These are phyloP conservation scores for Coptotermes formosanus DNA, from an alignment of 1,140 invertebrate genomes.

Conservation along the genomic window DNA sequence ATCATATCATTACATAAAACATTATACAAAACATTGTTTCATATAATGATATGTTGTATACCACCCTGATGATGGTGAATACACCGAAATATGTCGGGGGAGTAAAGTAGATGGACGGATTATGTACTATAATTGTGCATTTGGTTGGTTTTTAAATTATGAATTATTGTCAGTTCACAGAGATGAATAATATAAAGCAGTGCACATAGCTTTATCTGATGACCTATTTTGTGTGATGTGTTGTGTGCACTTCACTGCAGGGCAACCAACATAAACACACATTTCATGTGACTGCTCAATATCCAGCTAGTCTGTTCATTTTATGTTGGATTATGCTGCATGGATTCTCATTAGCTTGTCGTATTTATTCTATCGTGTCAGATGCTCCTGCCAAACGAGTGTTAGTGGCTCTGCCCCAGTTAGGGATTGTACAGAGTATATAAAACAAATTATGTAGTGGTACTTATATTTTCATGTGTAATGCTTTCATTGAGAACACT, in stretches of 20 bases:
- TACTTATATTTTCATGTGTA: slow-evolving; percentile 1
- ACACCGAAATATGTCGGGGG: too few relatives aligned
- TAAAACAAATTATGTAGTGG: not conserved
- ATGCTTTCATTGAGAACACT: not conserved
- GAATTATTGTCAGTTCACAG: too few relatives aligned
- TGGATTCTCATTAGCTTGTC: not conserved
- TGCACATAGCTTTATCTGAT: not conserved
- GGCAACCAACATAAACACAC: not conserved
- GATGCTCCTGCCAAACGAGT: not conserved
- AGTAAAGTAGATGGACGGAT: too few relatives aligned
- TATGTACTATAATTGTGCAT: too few relatives aligned
- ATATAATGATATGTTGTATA: too few relatives aligned
- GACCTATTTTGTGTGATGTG: not conserved
- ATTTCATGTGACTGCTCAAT: not conserved
- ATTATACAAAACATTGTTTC: too few relatives aligned
- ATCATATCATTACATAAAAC: too few relatives aligned
- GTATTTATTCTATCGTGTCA: not conserved
- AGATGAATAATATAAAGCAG: too few relatives aligned
- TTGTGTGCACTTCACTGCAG: not conserved
- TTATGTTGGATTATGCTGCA: not conserved
- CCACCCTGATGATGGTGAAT: too few relatives aligned
- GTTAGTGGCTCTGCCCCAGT: not conserved
- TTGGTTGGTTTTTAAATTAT: too few relatives aligned
- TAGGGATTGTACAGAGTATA: not conserved
- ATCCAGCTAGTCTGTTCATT: not conserved